Percentiles rank a stretch among this genome's conserved stretches.
Conservation (phyloP, 2,797 vertebrate genomes). For the Lepus townsendii region DNA sequence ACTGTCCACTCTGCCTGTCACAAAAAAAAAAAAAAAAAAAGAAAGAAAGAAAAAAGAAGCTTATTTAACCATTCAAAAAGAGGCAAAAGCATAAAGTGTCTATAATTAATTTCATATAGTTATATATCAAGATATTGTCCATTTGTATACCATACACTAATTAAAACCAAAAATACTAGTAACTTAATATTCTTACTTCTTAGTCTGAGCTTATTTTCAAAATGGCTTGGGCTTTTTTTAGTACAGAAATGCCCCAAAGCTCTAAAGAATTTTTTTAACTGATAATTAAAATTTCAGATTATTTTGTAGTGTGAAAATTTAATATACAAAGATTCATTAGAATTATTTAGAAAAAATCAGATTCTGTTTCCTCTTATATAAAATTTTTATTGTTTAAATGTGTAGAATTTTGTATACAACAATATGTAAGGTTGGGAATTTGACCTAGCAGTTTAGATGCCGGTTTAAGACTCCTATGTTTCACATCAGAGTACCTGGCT, state of each 20-base stretch:
- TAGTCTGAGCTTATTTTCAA: neutral
- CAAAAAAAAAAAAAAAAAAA: no score
- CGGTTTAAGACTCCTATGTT: no score
- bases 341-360: conserved; percentile 33
- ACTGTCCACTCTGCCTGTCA: no score
- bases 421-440: neutral
- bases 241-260: neutral
- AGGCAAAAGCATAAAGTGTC: neutral
- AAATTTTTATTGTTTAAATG: conserved; percentile 7
- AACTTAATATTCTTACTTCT: neutral
- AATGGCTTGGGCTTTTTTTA: neutral
- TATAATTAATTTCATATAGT: neutral
- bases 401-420: neutral
- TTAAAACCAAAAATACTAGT: neutral
- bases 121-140: neutral
- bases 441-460: no score
- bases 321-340: neutral
- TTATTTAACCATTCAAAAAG: neutral
- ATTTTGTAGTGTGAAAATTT: neutral
- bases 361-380: conserved; percentile 2
- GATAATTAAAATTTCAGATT: neutral
- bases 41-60: neutral
- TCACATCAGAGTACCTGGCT: no score
- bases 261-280: neutral
- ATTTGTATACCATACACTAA: neutral